phyloP scores from a whole-genome alignment of 1,140 invertebrate species.

The Drosophila arizonae region DNA sequence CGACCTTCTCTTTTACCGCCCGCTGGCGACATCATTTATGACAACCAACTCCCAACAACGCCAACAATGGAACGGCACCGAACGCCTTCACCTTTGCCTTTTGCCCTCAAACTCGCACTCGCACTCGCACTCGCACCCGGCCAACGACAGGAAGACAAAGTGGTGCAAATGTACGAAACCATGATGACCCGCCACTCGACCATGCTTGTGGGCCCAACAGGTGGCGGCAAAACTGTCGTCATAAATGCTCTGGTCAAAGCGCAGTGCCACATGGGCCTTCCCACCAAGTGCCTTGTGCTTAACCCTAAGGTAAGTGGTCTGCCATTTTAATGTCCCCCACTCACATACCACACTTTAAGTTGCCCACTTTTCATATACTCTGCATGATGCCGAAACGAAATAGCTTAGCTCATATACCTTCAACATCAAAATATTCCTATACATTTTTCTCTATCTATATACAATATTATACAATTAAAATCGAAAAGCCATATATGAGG shows the following conservation, averaged over 20 bases:
- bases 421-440: not conserved
- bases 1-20: not conserved
- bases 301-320: conserved; percentile 89
- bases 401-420: no score
- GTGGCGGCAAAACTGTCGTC: conserved; percentile 94
- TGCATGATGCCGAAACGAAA: not conserved
- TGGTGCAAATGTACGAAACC: conserved; percentile 95
- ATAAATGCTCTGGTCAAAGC: conserved; percentile 91
- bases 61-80: conserved; percentile 19
- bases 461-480: no score
- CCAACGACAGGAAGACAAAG: conserved; percentile 89
- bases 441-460: no score
- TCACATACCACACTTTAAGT: conserved; percentile 39
- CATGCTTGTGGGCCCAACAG: conserved; percentile 95
- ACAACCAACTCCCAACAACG: conserved; percentile 71
- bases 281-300: conserved; percentile 90
- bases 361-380: not conserved
- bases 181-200: conserved; percentile 96
- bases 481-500: no score
- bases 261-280: conserved; percentile 89
- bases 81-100: conserved; percentile 52
- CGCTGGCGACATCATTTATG: conserved; percentile 66
- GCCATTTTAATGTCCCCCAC: conserved; percentile 10
- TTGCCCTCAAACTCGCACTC: not conserved
- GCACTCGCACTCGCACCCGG: not conserved